These are phyloP conservation scores for Galaxias olidus DNA, from an alignment of 2,797 vertebrate species.

Conservation along the genomic window DNA sequence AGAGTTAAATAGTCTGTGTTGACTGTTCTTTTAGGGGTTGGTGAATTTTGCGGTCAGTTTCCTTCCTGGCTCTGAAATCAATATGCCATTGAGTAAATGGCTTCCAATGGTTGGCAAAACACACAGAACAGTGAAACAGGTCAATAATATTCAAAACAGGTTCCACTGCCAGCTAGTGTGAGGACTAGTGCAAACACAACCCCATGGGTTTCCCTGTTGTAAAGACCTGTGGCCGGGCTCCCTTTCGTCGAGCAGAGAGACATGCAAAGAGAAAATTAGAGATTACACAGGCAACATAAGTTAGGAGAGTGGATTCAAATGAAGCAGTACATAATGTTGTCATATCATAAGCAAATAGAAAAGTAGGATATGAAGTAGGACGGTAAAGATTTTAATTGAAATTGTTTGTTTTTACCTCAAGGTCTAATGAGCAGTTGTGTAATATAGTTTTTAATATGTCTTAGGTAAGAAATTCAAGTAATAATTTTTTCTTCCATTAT, in stretches of 20 bases:
- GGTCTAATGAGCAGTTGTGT: too few species aligned
- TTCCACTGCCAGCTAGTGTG: constrained; percentile 16
- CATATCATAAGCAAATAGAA: too few species aligned
- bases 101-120: constrained; percentile 46
- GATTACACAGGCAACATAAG: neutral
- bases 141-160: constrained; percentile 13
- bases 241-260: neutral
- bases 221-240: neutral
- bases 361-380: too few species aligned
- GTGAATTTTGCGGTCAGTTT: constrained; percentile 32
- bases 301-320: too few species aligned
- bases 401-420: too few species aligned
- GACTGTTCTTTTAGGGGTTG: constrained; percentile 27
- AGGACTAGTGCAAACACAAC: neutral
- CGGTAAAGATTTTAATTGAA: too few species aligned
- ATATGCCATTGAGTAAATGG: constrained; percentile 42
- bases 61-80: constrained; percentile 37
- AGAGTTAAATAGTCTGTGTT: neutral
- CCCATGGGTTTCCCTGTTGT: neutral
- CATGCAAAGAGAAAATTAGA: neutral
- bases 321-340: too few species aligned
- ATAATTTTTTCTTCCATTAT: too few species aligned
- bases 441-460: too few species aligned
- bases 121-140: constrained; percentile 23
- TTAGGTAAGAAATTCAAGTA: too few species aligned